Evolutionary conservation across 2,888 invertebrate species (phyloP).

Genomic region (Brenthis ino): DNA sequence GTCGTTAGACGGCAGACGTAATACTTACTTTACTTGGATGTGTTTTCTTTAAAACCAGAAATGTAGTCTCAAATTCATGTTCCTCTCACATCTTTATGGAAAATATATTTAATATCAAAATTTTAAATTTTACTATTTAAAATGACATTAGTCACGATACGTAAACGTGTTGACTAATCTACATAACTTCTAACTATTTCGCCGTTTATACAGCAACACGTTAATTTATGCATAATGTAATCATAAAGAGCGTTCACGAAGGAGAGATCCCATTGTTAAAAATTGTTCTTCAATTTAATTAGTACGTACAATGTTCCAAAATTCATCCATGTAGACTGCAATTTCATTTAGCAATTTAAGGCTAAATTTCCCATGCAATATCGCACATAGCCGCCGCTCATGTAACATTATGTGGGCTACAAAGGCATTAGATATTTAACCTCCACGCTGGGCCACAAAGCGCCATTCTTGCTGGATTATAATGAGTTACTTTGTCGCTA

Average conservation of each 20-base stretch:
- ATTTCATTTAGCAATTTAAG: conserved; percentile 40
- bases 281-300: conserved; percentile 24
- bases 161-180: background rate
- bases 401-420: conserved; percentile 46
- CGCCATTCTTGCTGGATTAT: conserved; percentile 65
- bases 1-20: too few relatives aligned
- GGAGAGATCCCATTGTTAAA: conserved; percentile 5
- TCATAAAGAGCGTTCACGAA: conserved; percentile 3
- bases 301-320: conserved; percentile 24
- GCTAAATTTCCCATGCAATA: conserved; percentile 43
- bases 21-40: too few relatives aligned
- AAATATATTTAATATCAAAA: too few relatives aligned
- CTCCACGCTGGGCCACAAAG: conserved; percentile 58
- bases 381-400: conserved; percentile 42
- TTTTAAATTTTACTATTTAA: background rate
- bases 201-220: background rate
- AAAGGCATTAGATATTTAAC: conserved; percentile 57
- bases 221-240: background rate
- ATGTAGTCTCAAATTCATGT: too few relatives aligned
- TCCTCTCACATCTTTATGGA: too few relatives aligned
- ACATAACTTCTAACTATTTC: background rate
- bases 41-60: too few relatives aligned
- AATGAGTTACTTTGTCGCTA: conserved; percentile 65
- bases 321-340: conserved; percentile 34
- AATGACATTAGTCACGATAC: background rate